A percentile compares a stretch with the other conserved stretches of the same genome.
phyloP scores from a whole-genome alignment of 2,113 vertebrate species.

The Anthoscopus minutus region DNA sequence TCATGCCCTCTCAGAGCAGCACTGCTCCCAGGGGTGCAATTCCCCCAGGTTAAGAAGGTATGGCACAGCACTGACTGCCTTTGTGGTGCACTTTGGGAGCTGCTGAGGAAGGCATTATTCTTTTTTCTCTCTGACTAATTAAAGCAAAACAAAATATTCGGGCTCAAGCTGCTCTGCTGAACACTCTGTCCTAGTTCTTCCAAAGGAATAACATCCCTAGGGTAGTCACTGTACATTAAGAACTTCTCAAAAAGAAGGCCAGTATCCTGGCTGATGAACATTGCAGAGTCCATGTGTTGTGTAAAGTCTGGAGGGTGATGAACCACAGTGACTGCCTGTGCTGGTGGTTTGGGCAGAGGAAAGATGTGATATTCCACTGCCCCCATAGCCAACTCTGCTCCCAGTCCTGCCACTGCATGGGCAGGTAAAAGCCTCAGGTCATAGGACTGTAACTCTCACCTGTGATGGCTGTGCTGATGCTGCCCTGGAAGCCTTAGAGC shows the following conservation, averaged over 20 bases:
- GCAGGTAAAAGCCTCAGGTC: fast-evolving
- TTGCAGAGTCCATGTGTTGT: background rate
- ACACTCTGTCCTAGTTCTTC: background rate
- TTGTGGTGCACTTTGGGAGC: background rate
- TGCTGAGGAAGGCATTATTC: background rate
- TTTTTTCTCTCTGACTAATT: background rate
- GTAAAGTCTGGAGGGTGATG: fast-evolving
- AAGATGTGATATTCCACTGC: background rate
- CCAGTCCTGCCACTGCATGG: background rate
- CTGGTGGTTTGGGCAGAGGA: background rate
- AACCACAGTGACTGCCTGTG: background rate
- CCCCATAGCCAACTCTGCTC: background rate
- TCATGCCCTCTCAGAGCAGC: background rate
- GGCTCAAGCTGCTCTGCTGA: background rate
- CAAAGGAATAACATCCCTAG: background rate
- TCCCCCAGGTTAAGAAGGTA: background rate
- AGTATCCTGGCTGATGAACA: background rate
- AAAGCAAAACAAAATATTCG: background rate
- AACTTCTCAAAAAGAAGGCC: background rate
- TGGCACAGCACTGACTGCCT: background rate
- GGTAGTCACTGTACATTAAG: background rate
- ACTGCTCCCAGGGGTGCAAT: background rate
- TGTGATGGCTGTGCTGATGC: background rate
- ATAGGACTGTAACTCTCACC: background rate
- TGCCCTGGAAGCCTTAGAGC: background rate